Percentiles rank a stretch among this genome's conserved stretches.
Conservation (phyloP, 2,888 invertebrate genomes). For the Aradus depressus region DNA sequence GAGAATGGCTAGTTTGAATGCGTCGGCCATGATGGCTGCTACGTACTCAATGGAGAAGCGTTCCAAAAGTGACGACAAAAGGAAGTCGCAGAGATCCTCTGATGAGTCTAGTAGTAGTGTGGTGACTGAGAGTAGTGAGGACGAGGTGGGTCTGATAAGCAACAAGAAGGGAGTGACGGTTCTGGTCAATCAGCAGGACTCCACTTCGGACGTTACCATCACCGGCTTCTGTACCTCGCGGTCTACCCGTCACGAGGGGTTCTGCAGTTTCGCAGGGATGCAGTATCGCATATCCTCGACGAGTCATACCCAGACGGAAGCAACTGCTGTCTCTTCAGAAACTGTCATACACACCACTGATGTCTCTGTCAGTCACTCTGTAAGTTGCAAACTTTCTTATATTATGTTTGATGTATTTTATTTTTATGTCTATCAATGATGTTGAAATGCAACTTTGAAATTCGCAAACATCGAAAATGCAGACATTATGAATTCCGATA, state of each 20-base stretch:
- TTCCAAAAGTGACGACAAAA: constrained; percentile 23
- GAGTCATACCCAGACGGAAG: constrained; percentile 74
- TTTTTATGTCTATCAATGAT: too few relatives aligned
- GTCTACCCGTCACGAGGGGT: constrained; percentile 67
- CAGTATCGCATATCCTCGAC: constrained; percentile 80
- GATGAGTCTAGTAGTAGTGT: constrained; percentile 30
- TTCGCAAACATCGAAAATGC: too few relatives aligned
- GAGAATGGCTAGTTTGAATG: constrained; percentile 84
- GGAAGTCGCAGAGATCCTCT: constrained; percentile 24
- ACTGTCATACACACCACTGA: constrained; percentile 33
- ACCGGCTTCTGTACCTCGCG: constrained; percentile 72
- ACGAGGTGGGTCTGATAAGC: constrained; percentile 28
- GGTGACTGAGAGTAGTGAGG: constrained; percentile 37
- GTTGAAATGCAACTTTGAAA: too few relatives aligned
- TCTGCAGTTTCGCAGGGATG: constrained; percentile 73
- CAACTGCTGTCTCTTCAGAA: constrained; percentile 51
- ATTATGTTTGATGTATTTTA: too few relatives aligned
- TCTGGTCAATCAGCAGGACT: constrained; percentile 75
- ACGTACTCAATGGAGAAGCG: constrained; percentile 63
- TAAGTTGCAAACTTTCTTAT: too few relatives aligned
- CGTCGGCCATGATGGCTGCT: constrained; percentile 79
- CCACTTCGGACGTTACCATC: constrained; percentile 75
- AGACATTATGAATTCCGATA: too few relatives aligned
- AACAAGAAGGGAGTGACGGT: constrained; percentile 54
- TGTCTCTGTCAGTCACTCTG: constrained; percentile 27